Evolutionary conservation across 2,113 vertebrate genomes (phyloP), one percentile per base, ranked within the genome.

Genomic region (Ia io): DNA sequence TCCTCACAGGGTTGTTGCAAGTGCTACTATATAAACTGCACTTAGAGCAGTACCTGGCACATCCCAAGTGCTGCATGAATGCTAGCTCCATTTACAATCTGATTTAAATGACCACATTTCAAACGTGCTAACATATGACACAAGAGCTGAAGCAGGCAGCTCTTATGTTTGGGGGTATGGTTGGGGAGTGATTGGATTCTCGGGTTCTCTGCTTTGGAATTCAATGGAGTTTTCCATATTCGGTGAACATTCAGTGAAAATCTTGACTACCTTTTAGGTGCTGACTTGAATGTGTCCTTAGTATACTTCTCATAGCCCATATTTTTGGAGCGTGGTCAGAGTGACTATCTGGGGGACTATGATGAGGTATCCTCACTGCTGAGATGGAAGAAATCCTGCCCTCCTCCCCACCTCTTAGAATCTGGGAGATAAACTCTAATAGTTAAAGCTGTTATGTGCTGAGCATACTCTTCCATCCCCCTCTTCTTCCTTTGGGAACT

Each of bases 81-180:
- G 44, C 51, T 67, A 1, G 18, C n/a, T 96, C 35, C 22, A 47
- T 47, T 93, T 80, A 42, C n/a, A 61, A 79, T 95, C 59, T 95
- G 82, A 78, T 88, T 97, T 88, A 90, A 95, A 93, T 88, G 73
- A 77, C 93, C 61, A 86, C 53, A 95, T 88, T 94, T 94, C 53
- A 93, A 4, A 82, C 63, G 90, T 90, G 92, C 79, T 88, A 76
- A 88, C 78, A 22, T 63, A 69, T 96, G 77, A 73, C 37, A 44
- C n/a, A 65, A 47, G 49, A 88, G 47, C 73, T 94, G 73, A 84
- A 44, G 13, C 53, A 70, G 53, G 93, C 94, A 56, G 87, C 83
- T 86, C 42, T 93, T 78, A 61, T 37, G 16, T 28, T 47, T 65
- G 44, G 76, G 32, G 3, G 30, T 61, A 25, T 71, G 47, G 22